Evolutionary conservation across 2,113 vertebrate genomes (phyloP).

Genomic region (Eurypyga helias): DNA sequence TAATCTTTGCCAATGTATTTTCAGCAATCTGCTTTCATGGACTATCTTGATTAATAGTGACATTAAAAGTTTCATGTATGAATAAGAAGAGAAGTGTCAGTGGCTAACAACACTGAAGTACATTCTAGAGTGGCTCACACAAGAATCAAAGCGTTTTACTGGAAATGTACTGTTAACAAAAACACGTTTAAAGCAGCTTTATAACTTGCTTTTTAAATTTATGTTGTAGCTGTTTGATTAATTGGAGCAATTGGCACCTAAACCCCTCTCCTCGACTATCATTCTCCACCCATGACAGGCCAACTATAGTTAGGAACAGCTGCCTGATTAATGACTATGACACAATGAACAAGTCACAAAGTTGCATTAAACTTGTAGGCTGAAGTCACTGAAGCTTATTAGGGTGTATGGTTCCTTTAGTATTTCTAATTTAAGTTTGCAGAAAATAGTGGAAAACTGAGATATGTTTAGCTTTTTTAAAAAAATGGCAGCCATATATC

Average conservation of each 20-base stretch:
- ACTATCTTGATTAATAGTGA: not conserved
- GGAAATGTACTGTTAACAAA: not conserved
- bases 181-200: not conserved
- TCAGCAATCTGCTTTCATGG: not conserved
- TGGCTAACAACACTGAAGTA: not conserved
- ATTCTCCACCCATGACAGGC: slow-evolving; percentile 42
- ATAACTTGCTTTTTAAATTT: not conserved
- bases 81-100: not conserved
- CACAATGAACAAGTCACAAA: slow-evolving; percentile 7
- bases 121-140: not conserved
- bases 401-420: not conserved
- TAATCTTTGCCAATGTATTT: not conserved
- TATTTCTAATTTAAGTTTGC: not conserved
- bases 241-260: not conserved
- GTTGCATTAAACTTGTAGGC: not conserved
- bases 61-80: not conserved
- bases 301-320: slow-evolving; percentile 72
- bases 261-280: not conserved
- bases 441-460: not conserved
- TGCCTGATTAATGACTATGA: slow-evolving; percentile 31
- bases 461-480: not conserved
- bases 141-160: not conserved
- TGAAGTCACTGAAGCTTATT: not conserved
- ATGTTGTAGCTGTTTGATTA: not conserved
- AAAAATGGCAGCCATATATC: not conserved